phyloP scores from a whole-genome alignment of 1,140 invertebrate species.

The Pseudomyrmex pallidus region DNA sequence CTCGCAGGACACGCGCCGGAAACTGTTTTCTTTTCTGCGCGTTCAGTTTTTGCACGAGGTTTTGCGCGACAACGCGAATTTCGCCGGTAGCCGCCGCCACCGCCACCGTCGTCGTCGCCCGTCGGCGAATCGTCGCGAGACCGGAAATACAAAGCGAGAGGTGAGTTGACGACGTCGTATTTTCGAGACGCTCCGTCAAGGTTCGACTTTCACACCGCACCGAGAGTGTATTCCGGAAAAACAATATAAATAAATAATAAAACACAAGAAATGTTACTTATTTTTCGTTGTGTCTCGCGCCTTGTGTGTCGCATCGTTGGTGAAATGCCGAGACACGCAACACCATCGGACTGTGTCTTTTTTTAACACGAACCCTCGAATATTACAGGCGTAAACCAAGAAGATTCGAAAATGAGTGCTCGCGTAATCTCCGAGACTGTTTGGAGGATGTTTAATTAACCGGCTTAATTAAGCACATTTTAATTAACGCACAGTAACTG shows the following conservation, averaged over 20 bases:
- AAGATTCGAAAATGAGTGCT: too few relatives aligned
- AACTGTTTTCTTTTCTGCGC: background rate
- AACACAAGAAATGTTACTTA: background rate
- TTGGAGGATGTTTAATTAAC: too few relatives aligned
- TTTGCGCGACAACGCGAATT: constrained; percentile 31
- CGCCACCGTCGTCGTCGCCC: constrained; percentile 23
- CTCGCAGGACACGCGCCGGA: background rate
- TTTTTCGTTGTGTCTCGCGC: background rate
- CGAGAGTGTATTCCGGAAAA: background rate
- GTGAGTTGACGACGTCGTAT: constrained; percentile 33
- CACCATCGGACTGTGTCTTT: too few relatives aligned
- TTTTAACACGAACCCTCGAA: too few relatives aligned
- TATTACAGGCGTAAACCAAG: too few relatives aligned
- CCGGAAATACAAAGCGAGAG: constrained; percentile 15
- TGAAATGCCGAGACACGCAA: too few relatives aligned
- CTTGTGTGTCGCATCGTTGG: background rate
- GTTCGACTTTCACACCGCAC: background rate
- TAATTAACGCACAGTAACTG: too few relatives aligned
- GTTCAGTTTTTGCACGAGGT: background rate
- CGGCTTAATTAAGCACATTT: too few relatives aligned
- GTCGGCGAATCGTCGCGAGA: constrained; percentile 34
- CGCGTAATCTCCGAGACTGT: too few relatives aligned
- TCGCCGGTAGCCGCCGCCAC: background rate
- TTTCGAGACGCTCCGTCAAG: background rate
- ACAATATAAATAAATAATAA: background rate